phyloP scores from a whole-genome alignment of 2,113 vertebrate genomes.

The Erpornis zantholeuca region DNA sequence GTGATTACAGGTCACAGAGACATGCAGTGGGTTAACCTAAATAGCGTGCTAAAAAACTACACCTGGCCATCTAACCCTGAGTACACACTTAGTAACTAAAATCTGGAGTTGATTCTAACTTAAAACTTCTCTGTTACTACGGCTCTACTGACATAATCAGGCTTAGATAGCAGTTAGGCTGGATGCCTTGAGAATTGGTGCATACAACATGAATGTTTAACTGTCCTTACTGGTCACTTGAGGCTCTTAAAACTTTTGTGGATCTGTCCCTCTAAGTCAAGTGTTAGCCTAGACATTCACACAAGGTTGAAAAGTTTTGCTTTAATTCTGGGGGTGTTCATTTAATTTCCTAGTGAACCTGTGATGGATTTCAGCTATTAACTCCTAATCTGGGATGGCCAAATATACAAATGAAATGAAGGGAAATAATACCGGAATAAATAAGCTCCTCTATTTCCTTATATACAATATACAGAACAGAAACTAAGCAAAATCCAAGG shows the following conservation, averaged over 20 bases:
- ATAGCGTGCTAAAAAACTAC: not conserved
- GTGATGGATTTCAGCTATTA: not conserved
- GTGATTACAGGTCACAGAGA: not conserved
- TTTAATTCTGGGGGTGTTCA: not conserved
- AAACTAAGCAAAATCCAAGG: not conserved
- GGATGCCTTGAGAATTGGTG: not conserved
- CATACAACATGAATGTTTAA: not conserved
- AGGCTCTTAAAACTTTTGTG: not conserved
- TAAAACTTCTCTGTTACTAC: accelerated
- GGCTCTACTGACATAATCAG: not conserved
- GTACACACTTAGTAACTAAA: not conserved
- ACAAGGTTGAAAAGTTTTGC: not conserved
- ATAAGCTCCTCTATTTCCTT: not conserved
- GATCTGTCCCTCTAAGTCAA: not conserved
- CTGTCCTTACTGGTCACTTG: not conserved
- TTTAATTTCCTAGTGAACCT: not conserved
- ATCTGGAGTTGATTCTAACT: not conserved
- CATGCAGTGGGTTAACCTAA: not conserved
- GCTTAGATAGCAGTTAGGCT: not conserved
- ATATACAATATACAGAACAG: not conserved
- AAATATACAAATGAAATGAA: accelerated
- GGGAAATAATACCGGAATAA: not conserved
- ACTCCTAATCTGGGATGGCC: not conserved
- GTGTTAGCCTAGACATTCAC: not conserved
- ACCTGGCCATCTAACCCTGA: not conserved